Evolutionary conservation across 2,888 invertebrate genomes (phyloP), one percentile per base, ranked within the genome.

Genomic region (Microctonus brassicae): DNA sequence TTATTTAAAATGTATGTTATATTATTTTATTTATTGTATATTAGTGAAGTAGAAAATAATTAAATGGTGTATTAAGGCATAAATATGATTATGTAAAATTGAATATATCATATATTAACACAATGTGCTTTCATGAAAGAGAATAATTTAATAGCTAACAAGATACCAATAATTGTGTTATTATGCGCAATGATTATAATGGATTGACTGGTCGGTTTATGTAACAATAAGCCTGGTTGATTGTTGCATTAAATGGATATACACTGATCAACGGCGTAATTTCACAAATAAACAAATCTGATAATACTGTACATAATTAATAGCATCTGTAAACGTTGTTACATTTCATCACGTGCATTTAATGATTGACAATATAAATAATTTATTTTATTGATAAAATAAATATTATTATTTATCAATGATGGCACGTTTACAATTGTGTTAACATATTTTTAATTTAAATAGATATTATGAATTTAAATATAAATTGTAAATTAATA

Each of bases 231-330:
- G 4, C 33, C 53, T 53, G 13, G 22, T 62, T 62, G 20, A 55
- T 36, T 61, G 20, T 24, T 36, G 55, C 36, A 53, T 26, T 69
- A 52, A 53, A 55, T 33, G 3, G 10, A n/a, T n/a, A 52, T 33
- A 22, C 60, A 34, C 42, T 34, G 60, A 70, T 47, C 70, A 47
- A 64, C 42, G 33, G 20, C n/a, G 22, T 20, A 65, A 53, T 55
- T 55, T 65, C 53, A 57, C n/a, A 39, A 57, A 55, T 39, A 22
- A 1, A 1, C 2, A n/a, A n/a, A 58, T 58, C 33, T 20, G 9
- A 7, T 58, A 4, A 6, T 24, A 58, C 13, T 5, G 20, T 13
- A 11, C n/a, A n/a, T 39, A 39, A 39, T n/a, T 39, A 39, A 13
- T 6, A n/a, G 13, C 6, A 3, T 33, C 13, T 13, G 39, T 39